phyloP scores from a whole-genome alignment of 2,888 invertebrate species.

The Drosophila formosana region DNA sequence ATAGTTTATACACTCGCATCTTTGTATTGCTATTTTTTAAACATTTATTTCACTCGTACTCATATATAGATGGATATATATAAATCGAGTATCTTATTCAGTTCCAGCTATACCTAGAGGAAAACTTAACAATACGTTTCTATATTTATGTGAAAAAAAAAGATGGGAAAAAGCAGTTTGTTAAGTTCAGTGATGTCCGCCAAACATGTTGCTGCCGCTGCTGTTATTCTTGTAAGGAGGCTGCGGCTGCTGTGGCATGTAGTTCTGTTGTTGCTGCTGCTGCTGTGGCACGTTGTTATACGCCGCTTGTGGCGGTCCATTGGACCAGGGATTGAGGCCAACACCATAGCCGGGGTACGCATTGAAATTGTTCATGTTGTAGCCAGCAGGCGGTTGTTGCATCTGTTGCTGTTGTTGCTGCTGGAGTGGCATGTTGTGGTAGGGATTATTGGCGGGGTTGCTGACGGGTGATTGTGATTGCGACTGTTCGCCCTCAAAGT shows the following conservation, averaged over 20 bases:
- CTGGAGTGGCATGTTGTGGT: constrained; percentile 22
- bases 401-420: constrained; percentile 16
- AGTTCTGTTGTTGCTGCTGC: constrained; percentile 30
- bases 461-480: constrained; percentile 3
- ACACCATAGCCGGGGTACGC: constrained; percentile 41
- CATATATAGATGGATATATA: neutral
- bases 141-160: constrained; percentile 11
- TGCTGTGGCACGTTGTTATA: constrained; percentile 50
- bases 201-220: constrained; percentile 73
- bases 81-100: neutral
- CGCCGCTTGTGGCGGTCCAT: constrained; percentile 56
- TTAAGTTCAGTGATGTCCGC: constrained; percentile 41
- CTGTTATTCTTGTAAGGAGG: constrained; percentile 49
- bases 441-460: constrained; percentile 4
- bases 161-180: too few relatives aligned
- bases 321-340: constrained; percentile 52
- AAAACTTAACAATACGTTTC: constrained; percentile 27
- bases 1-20: neutral
- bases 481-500: constrained; percentile 31
- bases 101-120: neutral
- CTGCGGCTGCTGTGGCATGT: constrained; percentile 31
- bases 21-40: neutral
- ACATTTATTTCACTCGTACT: neutral
- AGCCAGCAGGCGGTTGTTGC: constrained; percentile 17
- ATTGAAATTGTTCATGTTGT: constrained; percentile 48